A percentile compares a stretch with the other conserved stretches of the same genome.
Conservation (phyloP, 2,888 invertebrate species). For the Drosophila cognata region DNA sequence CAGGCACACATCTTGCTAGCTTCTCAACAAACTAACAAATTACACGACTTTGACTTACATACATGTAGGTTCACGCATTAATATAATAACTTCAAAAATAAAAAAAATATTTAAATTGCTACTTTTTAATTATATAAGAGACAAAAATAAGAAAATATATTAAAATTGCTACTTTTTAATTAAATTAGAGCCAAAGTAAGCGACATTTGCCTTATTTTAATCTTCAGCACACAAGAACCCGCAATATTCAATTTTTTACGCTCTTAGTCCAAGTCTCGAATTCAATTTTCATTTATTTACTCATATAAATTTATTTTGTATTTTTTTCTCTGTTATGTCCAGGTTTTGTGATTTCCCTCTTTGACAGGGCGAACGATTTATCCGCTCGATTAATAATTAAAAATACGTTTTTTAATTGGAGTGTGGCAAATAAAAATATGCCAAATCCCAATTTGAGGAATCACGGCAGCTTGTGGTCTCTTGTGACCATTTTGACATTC, state of each 20-base stretch:
- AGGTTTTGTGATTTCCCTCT: neutral
- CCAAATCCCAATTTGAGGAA: neutral
- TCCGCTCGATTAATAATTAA: constrained; percentile 5
- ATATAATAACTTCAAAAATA: neutral
- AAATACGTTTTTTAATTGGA: neutral
- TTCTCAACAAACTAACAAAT: constrained; percentile 22
- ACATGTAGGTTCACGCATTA: neutral
- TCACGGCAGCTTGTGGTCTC: neutral
- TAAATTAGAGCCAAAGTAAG: neutral
- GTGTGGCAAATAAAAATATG: neutral
- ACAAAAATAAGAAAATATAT: neutral
- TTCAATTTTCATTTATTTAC: neutral
- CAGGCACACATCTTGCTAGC: constrained; percentile 2
- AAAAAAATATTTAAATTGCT: neutral
- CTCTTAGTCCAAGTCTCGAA: neutral
- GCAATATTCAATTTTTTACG: too few species aligned
- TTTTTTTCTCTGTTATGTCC: neutral
- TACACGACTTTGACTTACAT: neutral
- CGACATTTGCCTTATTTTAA: neutral
- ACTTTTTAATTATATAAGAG: neutral
- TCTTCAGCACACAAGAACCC: neutral
- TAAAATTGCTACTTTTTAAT: neutral
- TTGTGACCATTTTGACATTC: neutral
- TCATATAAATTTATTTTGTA: neutral
- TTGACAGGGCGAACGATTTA: neutral